These are phyloP conservation scores for Conomelus anceps DNA, from an alignment of 2,888 invertebrate genomes.

Conservation along the genomic window DNA sequence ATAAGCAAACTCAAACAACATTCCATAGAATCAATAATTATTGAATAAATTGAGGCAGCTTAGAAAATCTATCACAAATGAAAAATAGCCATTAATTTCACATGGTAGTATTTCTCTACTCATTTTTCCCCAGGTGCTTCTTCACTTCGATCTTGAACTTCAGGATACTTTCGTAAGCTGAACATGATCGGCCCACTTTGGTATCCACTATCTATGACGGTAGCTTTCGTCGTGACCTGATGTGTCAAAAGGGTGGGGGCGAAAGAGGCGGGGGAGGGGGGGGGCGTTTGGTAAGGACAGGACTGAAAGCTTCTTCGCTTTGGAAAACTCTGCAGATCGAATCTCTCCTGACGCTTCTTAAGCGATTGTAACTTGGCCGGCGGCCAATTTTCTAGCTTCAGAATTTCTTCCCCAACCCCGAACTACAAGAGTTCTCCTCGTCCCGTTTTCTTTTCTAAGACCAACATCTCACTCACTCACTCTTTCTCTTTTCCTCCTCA, in stretches of 20 bases:
- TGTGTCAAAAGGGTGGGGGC: neutral
- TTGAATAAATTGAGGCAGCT: too few species aligned
- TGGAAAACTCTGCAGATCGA: neutral
- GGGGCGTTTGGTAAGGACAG: neutral
- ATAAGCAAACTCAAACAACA: too few species aligned
- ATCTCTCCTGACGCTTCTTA: neutral
- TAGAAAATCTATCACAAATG: neutral
- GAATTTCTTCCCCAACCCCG: neutral
- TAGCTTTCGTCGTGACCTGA: neutral
- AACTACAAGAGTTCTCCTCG: too few species aligned
- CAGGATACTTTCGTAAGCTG: neutral
- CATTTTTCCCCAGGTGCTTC: neutral
- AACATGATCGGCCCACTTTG: neutral
- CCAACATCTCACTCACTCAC: too few species aligned
- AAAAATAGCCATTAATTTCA: neutral
- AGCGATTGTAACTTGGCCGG: neutral
- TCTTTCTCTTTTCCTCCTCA: neutral
- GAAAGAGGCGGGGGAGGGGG: neutral
- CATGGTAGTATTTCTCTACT: neutral
- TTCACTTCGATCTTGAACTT: neutral
- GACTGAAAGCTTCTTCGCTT: neutral
- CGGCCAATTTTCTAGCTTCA: neutral
- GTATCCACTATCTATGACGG: neutral
- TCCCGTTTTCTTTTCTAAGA: neutral
- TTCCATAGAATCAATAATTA: too few species aligned